Conservation (phyloP, 2,888 invertebrate species). For the Papilio elwesi region DNA sequence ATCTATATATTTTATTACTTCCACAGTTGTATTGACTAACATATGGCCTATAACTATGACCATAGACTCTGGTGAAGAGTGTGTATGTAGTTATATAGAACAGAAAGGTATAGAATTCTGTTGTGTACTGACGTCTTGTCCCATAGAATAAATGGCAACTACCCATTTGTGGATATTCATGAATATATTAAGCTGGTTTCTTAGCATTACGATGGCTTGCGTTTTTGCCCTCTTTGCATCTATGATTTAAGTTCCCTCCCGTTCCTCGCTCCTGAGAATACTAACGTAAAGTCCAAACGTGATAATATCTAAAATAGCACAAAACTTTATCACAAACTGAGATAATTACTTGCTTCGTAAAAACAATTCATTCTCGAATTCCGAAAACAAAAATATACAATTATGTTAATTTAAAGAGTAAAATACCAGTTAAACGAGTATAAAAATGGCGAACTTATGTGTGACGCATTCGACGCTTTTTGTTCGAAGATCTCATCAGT, state of each 20-base stretch:
- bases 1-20: no score
- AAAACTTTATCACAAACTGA: background rate
- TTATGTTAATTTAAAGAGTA: background rate
- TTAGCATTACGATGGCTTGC: no score
- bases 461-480: background rate
- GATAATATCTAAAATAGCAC: background rate
- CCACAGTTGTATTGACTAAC: no score
- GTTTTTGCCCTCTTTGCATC: no score
- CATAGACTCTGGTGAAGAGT: no score
- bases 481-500: background rate
- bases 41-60: no score
- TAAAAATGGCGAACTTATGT: background rate
- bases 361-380: background rate
- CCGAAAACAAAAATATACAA: background rate
- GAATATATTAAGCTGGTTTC: no score
- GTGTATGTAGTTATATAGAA: no score
- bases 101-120: no score
- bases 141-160: no score
- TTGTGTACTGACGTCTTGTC: no score
- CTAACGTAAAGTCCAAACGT: background rate
- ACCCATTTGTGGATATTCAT: no score
- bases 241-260: background rate
- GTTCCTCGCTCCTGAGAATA: background rate
- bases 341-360: background rate
- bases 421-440: background rate